phyloP scores from a whole-genome alignment of 2,113 vertebrate species.

The Cyanoramphus novaezelandiae region DNA sequence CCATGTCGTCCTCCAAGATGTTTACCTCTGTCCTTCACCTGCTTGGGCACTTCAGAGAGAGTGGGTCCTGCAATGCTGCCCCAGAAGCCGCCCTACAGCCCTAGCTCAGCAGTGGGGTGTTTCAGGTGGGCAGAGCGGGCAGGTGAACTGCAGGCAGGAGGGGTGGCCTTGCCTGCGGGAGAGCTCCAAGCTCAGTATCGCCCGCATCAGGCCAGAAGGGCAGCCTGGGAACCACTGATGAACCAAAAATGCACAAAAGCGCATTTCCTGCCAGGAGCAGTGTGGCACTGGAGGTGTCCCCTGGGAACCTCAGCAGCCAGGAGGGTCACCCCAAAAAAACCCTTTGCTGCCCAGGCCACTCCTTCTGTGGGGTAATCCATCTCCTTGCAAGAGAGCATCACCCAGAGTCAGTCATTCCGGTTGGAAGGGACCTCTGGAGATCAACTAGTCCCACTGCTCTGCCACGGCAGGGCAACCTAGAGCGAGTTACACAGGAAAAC shows the following conservation, averaged over 20 bases:
- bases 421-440: not conserved
- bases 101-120: fast-evolving
- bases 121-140: not conserved
- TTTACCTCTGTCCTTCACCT: not conserved
- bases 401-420: not conserved
- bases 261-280: fast-evolving
- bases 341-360: not conserved
- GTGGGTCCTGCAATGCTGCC: fast-evolving
- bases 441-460: not conserved
- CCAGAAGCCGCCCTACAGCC: not conserved
- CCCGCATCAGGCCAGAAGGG: not conserved
- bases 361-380: not conserved
- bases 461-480: not conserved
- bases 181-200: not conserved
- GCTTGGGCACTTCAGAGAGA: fast-evolving
- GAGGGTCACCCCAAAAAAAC: too few species aligned
- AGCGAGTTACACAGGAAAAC: not conserved
- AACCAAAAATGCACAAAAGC: fast-evolving
- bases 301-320: too few species aligned
- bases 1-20: fast-evolving
- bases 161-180: not conserved
- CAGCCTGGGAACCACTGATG: not conserved
- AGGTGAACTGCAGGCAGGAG: not conserved
- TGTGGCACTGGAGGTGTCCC: fast-evolving
- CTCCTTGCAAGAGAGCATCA: not conserved